phyloP scores from a whole-genome alignment of 2,888 invertebrate species.

The Eupeodes luniger region DNA sequence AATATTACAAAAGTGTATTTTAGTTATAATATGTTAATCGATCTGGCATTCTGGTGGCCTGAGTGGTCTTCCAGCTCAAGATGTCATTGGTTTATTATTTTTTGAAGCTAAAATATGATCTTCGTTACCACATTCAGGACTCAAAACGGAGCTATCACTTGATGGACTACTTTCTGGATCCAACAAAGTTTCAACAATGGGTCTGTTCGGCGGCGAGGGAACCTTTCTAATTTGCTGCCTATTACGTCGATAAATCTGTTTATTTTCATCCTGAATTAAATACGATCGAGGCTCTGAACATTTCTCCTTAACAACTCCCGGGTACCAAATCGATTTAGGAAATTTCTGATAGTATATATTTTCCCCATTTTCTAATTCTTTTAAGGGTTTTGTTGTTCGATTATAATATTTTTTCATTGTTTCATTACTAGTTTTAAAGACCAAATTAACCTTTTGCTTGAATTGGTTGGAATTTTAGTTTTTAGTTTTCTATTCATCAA shows the following conservation, averaged over 20 bases:
- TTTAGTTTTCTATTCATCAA: conserved; percentile 30
- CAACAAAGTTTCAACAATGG: not conserved
- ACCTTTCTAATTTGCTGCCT: not conserved
- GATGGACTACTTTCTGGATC: not conserved
- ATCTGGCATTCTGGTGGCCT: no score
- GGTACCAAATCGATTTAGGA: conserved; percentile 1
- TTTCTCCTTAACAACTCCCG: not conserved
- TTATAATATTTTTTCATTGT: conserved; percentile 23
- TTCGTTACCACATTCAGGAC: not conserved
- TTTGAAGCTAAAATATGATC: not conserved
- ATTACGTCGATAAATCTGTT: conserved; percentile 2
- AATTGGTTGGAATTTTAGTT: conserved; percentile 37
- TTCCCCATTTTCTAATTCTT: not conserved
- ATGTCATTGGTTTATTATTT: not conserved
- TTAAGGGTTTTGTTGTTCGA: conserved; percentile 18
- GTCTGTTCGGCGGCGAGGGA: not conserved
- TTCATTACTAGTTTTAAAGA: conserved; percentile 32
- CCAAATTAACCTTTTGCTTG: conserved; percentile 33
- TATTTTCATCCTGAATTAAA: not conserved
- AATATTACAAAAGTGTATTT: no score
- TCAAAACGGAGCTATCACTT: not conserved
- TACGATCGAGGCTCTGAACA: not conserved
- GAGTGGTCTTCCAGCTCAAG: not conserved
- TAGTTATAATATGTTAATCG: not conserved
- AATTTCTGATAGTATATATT: not conserved